Evolutionary conservation across 1,140 invertebrate species (phyloP).

Genomic region (Hycleus phaleratus): DNA sequence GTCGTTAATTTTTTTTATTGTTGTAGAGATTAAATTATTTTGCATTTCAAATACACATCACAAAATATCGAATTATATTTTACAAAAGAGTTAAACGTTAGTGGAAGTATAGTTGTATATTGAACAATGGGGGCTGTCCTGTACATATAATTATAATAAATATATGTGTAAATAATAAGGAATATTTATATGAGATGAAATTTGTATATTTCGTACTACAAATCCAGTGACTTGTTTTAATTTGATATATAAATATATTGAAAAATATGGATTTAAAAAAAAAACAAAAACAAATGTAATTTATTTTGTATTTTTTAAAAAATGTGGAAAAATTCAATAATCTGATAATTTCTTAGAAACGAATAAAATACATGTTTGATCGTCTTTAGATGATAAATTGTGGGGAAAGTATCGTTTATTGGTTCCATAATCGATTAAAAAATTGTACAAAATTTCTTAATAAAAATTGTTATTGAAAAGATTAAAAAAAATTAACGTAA

Average conservation of each 20-base stretch:
- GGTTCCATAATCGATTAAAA: conserved; percentile 5
- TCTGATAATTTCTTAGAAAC: not conserved
- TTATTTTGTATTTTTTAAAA: conserved; percentile 25
- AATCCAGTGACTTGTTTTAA: conserved; percentile 1
- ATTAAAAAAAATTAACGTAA: conserved; percentile 18
- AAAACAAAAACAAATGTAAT: conserved; percentile 10
- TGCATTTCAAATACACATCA: conserved; percentile 9
- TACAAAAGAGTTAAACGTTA: conserved; percentile 1
- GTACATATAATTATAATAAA: conserved; percentile 16
- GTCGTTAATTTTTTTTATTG: not conserved
- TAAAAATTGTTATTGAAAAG: conserved; percentile 22
- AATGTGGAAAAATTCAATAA: conserved; percentile 17
- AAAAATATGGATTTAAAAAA: conserved; percentile 23
- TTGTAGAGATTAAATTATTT: not conserved
- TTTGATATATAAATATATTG: not conserved
- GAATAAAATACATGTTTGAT: conserved; percentile 10
- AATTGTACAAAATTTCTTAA: conserved; percentile 36
- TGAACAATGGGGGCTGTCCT: conserved; percentile 2
- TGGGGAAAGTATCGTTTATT: conserved; percentile 17
- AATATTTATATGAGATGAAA: conserved; percentile 21
- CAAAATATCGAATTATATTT: conserved; percentile 22
- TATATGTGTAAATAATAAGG: conserved; percentile 16
- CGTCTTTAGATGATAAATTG: not conserved
- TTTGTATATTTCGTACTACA: conserved; percentile 29
- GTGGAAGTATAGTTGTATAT: not conserved